phyloP scores from a whole-genome alignment of 37 sponge, comb jelly and placozoan species.

The Tethya wilhelma region DNA sequence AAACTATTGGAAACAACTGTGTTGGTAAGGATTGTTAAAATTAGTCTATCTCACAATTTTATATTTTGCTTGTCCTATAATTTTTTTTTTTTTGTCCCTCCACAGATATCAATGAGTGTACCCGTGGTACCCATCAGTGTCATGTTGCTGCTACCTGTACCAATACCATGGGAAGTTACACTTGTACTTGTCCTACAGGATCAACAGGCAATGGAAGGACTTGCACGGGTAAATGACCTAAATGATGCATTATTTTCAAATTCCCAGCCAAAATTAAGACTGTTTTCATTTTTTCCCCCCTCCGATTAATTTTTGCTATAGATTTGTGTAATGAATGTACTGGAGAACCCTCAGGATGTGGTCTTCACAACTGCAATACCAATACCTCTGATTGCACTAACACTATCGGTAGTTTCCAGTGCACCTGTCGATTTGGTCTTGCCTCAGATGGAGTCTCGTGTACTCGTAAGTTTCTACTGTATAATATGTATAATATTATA shows the following conservation, averaged over 20 bases:
- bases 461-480: slow-evolving; percentile 6
- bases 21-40: not conserved
- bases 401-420: slow-evolving; percentile 23
- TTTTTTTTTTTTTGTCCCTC: not conserved
- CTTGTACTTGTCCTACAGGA: not conserved
- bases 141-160: slow-evolving; percentile 1
- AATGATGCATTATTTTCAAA: too few relatives aligned
- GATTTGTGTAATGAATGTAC: slow-evolving; percentile 6
- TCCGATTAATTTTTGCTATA: too few relatives aligned
- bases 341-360: not conserved
- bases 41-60: not conserved
- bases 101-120: slow-evolving; percentile 24
- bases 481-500: too few relatives aligned
- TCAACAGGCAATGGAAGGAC: not conserved
- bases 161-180: slow-evolving; percentile 15
- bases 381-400: slow-evolving; percentile 17
- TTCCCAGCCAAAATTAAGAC: not conserved
- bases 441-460: slow-evolving; percentile 8
- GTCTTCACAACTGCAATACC: slow-evolving; percentile 10
- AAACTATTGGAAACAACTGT: not conserved
- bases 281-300: not conserved
- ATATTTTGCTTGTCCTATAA: too few relatives aligned
- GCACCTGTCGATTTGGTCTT: slow-evolving; percentile 4
- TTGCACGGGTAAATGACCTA: slow-evolving; percentile 9
- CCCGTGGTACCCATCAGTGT: not conserved